phyloP scores from a whole-genome alignment of 92 coral and sea anemone species.

The Scolanthus callimorphus region DNA sequence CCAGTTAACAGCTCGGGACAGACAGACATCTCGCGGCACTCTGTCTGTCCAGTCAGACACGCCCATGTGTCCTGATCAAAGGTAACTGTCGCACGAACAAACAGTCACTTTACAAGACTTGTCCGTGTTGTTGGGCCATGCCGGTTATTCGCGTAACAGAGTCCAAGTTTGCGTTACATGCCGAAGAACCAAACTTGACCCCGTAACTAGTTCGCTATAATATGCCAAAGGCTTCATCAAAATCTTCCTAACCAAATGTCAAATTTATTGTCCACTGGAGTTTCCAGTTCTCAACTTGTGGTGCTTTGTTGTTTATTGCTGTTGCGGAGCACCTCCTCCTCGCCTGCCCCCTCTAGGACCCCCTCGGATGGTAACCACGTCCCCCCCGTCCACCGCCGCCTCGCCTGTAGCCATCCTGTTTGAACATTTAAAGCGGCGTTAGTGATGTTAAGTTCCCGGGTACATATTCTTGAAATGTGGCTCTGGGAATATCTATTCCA shows the following conservation, averaged over 20 bases:
- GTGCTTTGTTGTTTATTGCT: neutral
- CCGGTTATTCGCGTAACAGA: too few species aligned
- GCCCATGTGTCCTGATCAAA: too few species aligned
- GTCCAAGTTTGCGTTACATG: too few species aligned
- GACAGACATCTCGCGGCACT: too few species aligned
- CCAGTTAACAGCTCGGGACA: too few species aligned
- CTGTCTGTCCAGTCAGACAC: too few species aligned
- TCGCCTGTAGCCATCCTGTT: conserved; percentile 32
- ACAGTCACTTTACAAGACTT: too few species aligned
- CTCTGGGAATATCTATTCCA: too few species aligned
- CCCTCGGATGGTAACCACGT: conserved; percentile 63
- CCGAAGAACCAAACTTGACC: conserved; percentile 1
- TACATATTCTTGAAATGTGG: too few species aligned
- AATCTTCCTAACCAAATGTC: conserved; percentile 78
- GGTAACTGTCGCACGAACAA: too few species aligned
- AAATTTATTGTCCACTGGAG: conserved; percentile 4
- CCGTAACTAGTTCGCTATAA: conserved; percentile 68
- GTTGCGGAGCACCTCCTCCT: conserved; percentile 6
- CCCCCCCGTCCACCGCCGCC: conserved; percentile 72
- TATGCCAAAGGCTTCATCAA: conserved; percentile 99
- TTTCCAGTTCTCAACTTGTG: neutral
- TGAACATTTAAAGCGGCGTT: neutral
- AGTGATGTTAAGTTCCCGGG: too few species aligned
- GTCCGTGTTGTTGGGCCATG: too few species aligned
- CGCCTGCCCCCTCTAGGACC: conserved; percentile 73